Percentiles rank a stretch among this genome's conserved stretches.
Conservation (phyloP, 1,140 invertebrate species). For the Theocolax elegans region DNA sequence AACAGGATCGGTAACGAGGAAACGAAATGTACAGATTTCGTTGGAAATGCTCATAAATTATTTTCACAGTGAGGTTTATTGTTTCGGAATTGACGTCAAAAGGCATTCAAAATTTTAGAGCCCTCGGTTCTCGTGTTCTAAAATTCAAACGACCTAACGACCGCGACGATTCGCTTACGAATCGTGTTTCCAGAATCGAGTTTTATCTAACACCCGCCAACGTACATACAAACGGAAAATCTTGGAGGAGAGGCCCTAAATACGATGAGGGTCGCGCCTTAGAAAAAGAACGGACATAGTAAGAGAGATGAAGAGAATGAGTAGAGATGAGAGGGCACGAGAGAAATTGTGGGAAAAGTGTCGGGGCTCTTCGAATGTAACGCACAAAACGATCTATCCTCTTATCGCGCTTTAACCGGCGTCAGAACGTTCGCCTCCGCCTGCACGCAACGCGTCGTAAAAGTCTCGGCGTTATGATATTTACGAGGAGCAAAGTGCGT, state of each 20-base stretch:
- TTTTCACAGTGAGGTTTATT: neutral
- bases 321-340: neutral
- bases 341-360: neutral
- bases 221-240: neutral
- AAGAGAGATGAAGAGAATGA: no score
- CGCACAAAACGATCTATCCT: slow-evolving; percentile 32
- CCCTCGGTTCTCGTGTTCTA: neutral
- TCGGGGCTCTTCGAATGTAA: slow-evolving; percentile 1
- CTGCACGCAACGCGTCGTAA: slow-evolving; percentile 38
- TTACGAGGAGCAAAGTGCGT: slow-evolving; percentile 50
- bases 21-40: no score
- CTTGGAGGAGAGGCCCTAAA: neutral
- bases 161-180: neutral
- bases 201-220: slow-evolving; percentile 13
- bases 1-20: no score
- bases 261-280: neutral
- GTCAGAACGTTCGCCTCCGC: neutral
- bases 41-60: no score
- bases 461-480: slow-evolving; percentile 50
- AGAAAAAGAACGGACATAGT: no score
- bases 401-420: slow-evolving; percentile 41
- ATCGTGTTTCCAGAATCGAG: slow-evolving; percentile 12
- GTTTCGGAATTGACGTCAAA: slow-evolving; percentile 10
- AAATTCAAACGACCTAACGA: neutral
- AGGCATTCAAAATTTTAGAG: slow-evolving; percentile 2